phyloP scores from a whole-genome alignment of 2,888 invertebrate genomes.

The Anorthoa munda region DNA sequence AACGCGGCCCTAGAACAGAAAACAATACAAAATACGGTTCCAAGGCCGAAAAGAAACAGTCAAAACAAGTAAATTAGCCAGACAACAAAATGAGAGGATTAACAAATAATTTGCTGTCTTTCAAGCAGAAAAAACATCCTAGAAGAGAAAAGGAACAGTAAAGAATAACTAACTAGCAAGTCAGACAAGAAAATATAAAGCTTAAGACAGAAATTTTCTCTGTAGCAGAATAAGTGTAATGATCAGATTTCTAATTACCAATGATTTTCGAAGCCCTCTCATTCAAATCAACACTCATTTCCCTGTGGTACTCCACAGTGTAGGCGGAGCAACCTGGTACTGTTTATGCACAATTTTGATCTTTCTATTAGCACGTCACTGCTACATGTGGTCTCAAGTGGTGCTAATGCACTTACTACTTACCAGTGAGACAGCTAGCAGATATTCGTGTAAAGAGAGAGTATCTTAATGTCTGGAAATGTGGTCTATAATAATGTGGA shows the following conservation, averaged over 20 bases:
- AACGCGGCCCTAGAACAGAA: neutral
- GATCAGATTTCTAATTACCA: neutral
- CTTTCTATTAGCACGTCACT: slow-evolving; percentile 58
- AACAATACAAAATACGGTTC: neutral
- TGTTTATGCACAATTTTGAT: slow-evolving; percentile 63
- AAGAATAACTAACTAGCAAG: neutral
- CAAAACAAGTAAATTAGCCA: neutral
- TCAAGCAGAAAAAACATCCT: neutral
- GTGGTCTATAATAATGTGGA: slow-evolving; percentile 16
- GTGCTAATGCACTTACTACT: slow-evolving; percentile 51
- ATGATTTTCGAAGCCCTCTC: neutral
- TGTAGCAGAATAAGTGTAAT: neutral
- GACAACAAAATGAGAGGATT: neutral
- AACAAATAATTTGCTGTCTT: neutral
- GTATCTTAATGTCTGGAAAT: slow-evolving; percentile 27
- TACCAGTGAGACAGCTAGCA: slow-evolving; percentile 20
- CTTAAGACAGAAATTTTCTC: neutral
- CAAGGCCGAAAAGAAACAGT: neutral
- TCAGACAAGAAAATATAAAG: neutral
- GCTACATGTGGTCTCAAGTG: slow-evolving; percentile 48
- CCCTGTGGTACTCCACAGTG: slow-evolving; percentile 1
- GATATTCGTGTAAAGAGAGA: slow-evolving; percentile 21
- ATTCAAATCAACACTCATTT: slow-evolving; percentile 3
- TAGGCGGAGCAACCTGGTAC: slow-evolving; percentile 40
- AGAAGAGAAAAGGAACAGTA: neutral